phyloP scores from a whole-genome alignment of 2,888 invertebrate species.

The Terebella lapidaria region DNA sequence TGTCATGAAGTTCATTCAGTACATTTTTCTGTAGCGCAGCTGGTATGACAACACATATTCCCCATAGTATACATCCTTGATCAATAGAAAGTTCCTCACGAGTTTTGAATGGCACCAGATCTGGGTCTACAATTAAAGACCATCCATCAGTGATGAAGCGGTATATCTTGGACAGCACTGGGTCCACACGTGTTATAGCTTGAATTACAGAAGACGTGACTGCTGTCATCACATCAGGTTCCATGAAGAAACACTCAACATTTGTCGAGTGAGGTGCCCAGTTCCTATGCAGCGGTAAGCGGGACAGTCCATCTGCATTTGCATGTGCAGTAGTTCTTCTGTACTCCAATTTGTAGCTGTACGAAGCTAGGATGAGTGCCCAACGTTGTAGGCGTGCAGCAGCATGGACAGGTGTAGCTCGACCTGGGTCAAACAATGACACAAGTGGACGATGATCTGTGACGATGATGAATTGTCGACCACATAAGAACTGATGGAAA shows the following conservation, averaged over 20 bases:
- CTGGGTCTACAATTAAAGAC: neutral
- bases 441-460: conserved; percentile 53
- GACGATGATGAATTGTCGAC: conserved; percentile 48
- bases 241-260: conserved; percentile 31
- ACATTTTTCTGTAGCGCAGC: neutral
- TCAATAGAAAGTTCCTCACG: neutral
- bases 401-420: conserved; percentile 27
- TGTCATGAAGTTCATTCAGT: neutral
- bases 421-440: conserved; percentile 43
- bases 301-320: conserved; percentile 21
- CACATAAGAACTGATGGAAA: conserved; percentile 52
- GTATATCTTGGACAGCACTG: neutral
- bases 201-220: conserved; percentile 10
- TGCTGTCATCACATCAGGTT: neutral
- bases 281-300: conserved; percentile 28
- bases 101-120: neutral
- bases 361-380: neutral
- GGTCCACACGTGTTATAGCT: neutral
- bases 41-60: neutral
- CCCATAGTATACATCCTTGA: conserved; percentile 4
- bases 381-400: neutral
- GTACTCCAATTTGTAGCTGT: neutral
- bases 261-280: conserved; percentile 44
- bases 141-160: neutral
- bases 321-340: neutral